Conservation (phyloP, 2,797 vertebrate species). For the Acomys russatus region DNA sequence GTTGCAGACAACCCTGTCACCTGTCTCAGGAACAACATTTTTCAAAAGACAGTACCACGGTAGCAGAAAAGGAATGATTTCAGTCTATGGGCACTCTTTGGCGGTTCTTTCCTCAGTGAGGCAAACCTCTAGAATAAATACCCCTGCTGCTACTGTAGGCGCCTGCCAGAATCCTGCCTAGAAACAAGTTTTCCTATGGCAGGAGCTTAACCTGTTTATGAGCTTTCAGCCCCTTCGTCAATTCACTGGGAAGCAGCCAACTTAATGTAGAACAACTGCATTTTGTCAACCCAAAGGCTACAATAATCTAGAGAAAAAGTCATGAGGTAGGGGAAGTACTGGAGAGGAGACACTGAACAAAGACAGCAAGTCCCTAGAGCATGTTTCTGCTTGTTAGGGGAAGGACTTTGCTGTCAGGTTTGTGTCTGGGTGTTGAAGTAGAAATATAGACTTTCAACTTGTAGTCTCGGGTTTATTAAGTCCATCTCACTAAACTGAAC, state of each 20-base stretch:
- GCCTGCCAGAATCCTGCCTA: background rate
- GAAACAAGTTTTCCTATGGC: background rate
- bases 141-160: background rate
- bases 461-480: background rate
- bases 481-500: background rate
- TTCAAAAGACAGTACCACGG: background rate
- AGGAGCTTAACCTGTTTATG: background rate
- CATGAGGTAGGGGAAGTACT: background rate
- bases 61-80: background rate
- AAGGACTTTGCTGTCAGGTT: background rate
- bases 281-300: background rate
- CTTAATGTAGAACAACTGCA: background rate
- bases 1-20: background rate
- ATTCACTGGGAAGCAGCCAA: conserved; percentile 2
- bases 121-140: background rate
- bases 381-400: background rate
- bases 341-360: background rate
- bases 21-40: background rate
- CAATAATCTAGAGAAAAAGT: background rate
- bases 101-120: background rate
- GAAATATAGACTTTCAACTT: conserved; percentile 17
- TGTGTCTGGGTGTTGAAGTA: background rate
- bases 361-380: background rate
- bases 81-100: background rate
- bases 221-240: background rate